These are phyloP conservation scores for Syngnathoides biaculeatus DNA, from an alignment of 2,113 vertebrate species.

Conservation along the genomic window DNA sequence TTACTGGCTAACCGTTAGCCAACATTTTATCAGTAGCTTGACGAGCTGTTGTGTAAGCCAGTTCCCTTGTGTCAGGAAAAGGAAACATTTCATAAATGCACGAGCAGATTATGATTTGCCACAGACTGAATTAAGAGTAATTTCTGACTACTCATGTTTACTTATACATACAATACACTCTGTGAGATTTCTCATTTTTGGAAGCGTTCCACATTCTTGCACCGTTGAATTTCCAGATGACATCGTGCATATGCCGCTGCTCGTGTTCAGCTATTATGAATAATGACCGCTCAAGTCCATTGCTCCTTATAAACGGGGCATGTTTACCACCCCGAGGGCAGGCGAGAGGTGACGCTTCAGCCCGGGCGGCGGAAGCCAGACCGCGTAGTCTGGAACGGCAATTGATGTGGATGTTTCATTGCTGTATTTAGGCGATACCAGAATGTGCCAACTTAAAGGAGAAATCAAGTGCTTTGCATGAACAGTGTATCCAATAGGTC, in stretches of 20 bases:
- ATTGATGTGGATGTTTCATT: not conserved
- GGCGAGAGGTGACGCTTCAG: conserved; percentile 20
- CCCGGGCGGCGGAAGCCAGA: not conserved
- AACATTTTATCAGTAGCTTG: no score
- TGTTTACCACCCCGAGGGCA: conserved; percentile 20
- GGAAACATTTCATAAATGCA: conserved; percentile 21
- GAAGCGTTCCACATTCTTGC: conserved; percentile 36
- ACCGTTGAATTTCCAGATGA: conserved; percentile 33
- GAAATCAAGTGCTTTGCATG: no score
- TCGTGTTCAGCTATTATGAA: conserved; percentile 49
- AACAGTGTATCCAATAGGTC: no score
- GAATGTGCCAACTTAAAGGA: not conserved
- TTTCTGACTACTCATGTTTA: conserved; percentile 36
- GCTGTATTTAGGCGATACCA: not conserved
- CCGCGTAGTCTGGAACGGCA: not conserved
- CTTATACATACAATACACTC: conserved; percentile 14
- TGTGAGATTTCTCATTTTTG: conserved; percentile 31
- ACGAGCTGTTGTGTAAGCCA: no score
- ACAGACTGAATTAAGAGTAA: conserved; percentile 38
- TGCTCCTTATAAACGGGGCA: conserved; percentile 36
- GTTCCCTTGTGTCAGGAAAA: no score
- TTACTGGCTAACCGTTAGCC: no score
- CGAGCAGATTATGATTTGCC: conserved; percentile 34
- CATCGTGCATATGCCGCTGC: conserved; percentile 25
- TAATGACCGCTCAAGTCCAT: conserved; percentile 48